phyloP scores from a whole-genome alignment of 2,113 vertebrate species.

The Poicephalus meyeri region DNA sequence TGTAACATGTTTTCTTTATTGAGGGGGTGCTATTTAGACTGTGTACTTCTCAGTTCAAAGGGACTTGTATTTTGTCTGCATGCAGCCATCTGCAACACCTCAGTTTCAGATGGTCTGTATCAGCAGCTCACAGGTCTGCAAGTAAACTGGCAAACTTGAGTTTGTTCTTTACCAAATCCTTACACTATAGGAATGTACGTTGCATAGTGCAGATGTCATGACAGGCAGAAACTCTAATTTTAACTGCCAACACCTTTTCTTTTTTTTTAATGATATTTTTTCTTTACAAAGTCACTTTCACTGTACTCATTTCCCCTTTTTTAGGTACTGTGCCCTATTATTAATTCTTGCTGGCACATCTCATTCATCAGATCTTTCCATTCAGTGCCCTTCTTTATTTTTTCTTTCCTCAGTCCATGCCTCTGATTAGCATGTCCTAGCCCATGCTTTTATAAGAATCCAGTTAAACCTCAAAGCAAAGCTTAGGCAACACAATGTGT shows the following conservation, averaged over 20 bases:
- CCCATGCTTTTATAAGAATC: not conserved
- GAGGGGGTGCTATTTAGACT: not conserved
- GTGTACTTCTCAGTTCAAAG: not conserved
- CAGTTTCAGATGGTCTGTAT: constrained; percentile 22
- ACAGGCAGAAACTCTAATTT: not conserved
- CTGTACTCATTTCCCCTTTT: not conserved
- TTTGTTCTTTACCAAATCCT: not conserved
- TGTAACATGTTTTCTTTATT: not conserved
- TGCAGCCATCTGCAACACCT: not conserved
- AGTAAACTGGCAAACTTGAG: not conserved
- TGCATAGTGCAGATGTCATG: not conserved
- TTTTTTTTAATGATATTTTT: not conserved
- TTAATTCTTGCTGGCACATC: not conserved
- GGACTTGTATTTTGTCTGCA: not conserved
- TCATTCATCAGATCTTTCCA: not conserved
- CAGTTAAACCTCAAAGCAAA: not conserved
- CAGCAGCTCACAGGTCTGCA: not conserved
- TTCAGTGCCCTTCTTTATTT: not conserved
- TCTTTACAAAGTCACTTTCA: not conserved
- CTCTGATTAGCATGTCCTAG: not conserved
- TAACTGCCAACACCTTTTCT: not conserved
- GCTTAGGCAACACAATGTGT: not conserved
- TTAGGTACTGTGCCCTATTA: not conserved
- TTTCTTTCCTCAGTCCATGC: not conserved
- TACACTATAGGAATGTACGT: not conserved